Base-by-base conservation (phyloP, 2,113 vertebrate genomes). In the Sceloporus tristichus region DNA sequence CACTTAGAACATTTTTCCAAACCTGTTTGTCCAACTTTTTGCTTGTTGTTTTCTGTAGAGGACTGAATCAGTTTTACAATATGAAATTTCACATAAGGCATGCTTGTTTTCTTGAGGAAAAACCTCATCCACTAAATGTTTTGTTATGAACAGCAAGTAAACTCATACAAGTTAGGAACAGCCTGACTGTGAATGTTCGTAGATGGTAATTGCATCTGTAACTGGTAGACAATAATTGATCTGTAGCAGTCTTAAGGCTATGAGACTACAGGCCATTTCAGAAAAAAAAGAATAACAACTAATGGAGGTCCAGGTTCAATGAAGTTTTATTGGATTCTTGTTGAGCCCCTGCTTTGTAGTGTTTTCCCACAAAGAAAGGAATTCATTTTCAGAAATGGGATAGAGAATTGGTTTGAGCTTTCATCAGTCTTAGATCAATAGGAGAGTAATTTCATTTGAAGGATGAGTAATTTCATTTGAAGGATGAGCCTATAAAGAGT, bases 181-280 rank as follows among this genome's bases (percentile, higher is more conserved):
- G 19, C n/a, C 1, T 84, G 48, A 48, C 48, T 48, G 5, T 48
- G 5, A 48, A 48, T 48, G 84, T 59, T 75, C 77, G 84, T 80
- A 73, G 75, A 70, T 85, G 77, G 13, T 62, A 14, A 62, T 62
- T 27, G 53, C 13, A n/a, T n/a, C 19, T 79, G 27, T 56, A 56
- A 56, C 16, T 25, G 86, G 90, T 93, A 87, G 14, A 82, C 79
- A 48, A 88, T 66, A 62, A 59, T 77, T 53, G 34, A 79, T 83
- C 2, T 7, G 38, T 34, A 85, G 79, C 79, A 89, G 21, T 73
- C 65, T 71, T 40, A 70, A 34, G 54, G 87, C 21, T 40, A 2
- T 27, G 10, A 1, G 1, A 14, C 14, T 2, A 2, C 19, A 0
- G 11, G 18, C 54, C 81, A 29, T 8, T 27, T 82, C 27, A 29